Evolutionary conservation across 2,888 invertebrate species (phyloP), one percentile per base, ranked within the genome.

Genomic region (Dione vanillae): DNA sequence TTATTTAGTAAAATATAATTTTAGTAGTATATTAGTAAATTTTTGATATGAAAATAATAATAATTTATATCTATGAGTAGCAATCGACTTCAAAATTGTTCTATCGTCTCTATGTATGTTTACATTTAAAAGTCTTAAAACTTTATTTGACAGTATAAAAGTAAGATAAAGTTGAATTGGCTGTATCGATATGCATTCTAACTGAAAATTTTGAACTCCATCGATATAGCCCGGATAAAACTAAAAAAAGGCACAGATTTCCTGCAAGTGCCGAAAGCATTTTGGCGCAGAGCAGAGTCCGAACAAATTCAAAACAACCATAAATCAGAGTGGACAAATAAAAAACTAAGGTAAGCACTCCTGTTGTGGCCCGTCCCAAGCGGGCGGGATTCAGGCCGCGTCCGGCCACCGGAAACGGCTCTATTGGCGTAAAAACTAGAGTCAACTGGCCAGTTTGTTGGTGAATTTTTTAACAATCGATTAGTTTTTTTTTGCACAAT

Each of bases 331-430:
- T 76, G 81, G 81, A 91, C 90, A 92, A 92, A 92, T 91, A 93
- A 92, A 93, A 90, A 92, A 92, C 87, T 83, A 90, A 92, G 92
- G 92, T 93, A 92, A 92, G 92, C 92, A 91, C 87, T 89, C 90
- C 91, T 89, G 91, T 89, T 90, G 92, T 90, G 85, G 89, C 83
- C 85, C 85, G 86, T 78, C 62, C 80, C 82, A 83, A 80, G 76
- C 79, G 80, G 75, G 58, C 72, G 76, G 77, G 80, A 83, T 83
- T 82, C 87, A 83, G 87, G 83, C 84, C 87, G 85, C 85, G 87
- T 91, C 92, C 92, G 90, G 82, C 78, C 83, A 79, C 82, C 89
- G 91, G 91, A 91, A 84, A 82, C 79, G 80, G 82, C 84, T 88
- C 90, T 85, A 91, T 92, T 90, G 92, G 87, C 89, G 90, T 89